Evolutionary conservation across 2,113 vertebrate genomes (phyloP), one percentile per base, ranked within the genome.

Genomic region (Asarcornis scutulata): DNA sequence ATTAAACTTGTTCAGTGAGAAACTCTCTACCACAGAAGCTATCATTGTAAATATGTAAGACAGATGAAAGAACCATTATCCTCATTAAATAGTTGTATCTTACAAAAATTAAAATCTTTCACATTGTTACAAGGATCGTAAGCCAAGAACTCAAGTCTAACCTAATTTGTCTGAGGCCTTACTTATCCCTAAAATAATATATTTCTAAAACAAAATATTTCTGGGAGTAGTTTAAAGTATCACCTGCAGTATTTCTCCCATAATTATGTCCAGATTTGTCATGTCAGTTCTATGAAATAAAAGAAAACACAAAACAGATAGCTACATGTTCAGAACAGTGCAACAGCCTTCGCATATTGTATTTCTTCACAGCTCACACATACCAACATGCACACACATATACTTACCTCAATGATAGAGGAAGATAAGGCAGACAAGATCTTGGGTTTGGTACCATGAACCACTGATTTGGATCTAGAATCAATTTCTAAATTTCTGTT

Each of bases 371-470:
- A 11, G 36, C 21, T 40, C 23, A 31, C 18, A 26, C 10, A 27
- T 9, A 6, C 15, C 15, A 36, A 38, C 4, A 2, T 1, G 3
- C 5, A 2, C 17, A 15, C 6, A 3, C 8, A 17, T 21, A 23
- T 9, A 32, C 20, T 11, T 9, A 21, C 7, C 6, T 83, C 29
- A 60, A 1, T 15, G 4, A 52, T 15, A 64, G 9, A 26, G 18
- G 21, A 26, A 31, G 50, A 46, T 40, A 38, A 63, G 13, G 29
- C 31, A 42, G n/a, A 18, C 2, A 17, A 26, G 2, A 3, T 4
- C 15, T 15, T 50, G 18, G 11, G 13, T 66, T 89, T 69, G 5
- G 34, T 59, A 29, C 18, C 38, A 6, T 9, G 12, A 44, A 20
- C 50, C 11, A 5, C 2, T 11, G 27, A 6, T n/a, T 63, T 85